These are phyloP conservation scores for Liodrosophila aerea DNA, from an alignment of 2,888 invertebrate species.

Conservation along the genomic window DNA sequence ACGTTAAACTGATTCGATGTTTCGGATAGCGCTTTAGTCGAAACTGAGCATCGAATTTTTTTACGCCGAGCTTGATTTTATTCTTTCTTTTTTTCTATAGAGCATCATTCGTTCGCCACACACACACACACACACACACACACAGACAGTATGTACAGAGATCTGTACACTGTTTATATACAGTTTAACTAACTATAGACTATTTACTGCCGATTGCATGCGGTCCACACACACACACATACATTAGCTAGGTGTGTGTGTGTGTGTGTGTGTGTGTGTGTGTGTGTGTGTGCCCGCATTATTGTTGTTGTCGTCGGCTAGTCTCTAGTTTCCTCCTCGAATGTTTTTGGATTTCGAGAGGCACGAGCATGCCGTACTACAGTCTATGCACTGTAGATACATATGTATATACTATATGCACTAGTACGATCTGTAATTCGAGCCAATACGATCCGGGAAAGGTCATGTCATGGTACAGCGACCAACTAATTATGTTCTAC, in stretches of 20 bases:
- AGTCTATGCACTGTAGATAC: not conserved
- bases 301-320: constrained; percentile 43
- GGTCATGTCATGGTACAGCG: constrained; percentile 76
- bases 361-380: constrained; percentile 10
- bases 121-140: too few relatives aligned
- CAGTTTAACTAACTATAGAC: constrained; percentile 62
- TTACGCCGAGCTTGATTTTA: constrained; percentile 50
- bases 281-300: constrained; percentile 15
- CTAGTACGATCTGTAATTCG: constrained; percentile 3
- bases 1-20: constrained; percentile 78
- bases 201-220: constrained; percentile 47
- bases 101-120: constrained; percentile 30
- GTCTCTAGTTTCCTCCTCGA: constrained; percentile 35
- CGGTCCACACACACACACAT: constrained; percentile 30
- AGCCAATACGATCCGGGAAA: constrained; percentile 40
- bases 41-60: constrained; percentile 65
- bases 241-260: not conserved
- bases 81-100: constrained; percentile 23
- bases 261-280: constrained; percentile 10
- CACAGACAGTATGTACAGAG: too few relatives aligned
- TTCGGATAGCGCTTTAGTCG: constrained; percentile 70
- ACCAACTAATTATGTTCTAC: constrained; percentile 66
- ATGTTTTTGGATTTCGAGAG: constrained; percentile 9
- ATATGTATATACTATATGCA: too few relatives aligned
- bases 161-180: constrained; percentile 26